phyloP scores from a whole-genome alignment of 2,888 invertebrate genomes.

The Lasius platythorax region DNA sequence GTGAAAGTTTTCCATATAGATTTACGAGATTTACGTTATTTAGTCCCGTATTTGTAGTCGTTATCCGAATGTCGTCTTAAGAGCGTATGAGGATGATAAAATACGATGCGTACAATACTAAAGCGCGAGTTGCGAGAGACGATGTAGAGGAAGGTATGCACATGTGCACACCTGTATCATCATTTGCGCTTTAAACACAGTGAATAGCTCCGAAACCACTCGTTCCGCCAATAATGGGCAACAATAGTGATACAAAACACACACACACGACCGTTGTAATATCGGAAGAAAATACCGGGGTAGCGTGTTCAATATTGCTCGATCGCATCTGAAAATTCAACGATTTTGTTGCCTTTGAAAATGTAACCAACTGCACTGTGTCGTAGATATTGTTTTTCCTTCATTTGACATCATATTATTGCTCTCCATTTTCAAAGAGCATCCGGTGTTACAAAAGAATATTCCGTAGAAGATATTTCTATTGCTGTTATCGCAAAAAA shows the following conservation, averaged over 20 bases:
- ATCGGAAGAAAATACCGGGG: slow-evolving; percentile 70
- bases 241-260: slow-evolving; percentile 11
- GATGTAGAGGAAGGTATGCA: background rate
- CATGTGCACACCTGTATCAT: slow-evolving; percentile 7
- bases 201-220: slow-evolving; percentile 16
- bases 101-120: slow-evolving; percentile 48
- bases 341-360: slow-evolving; percentile 48
- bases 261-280: slow-evolving; percentile 56
- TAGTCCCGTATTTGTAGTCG: background rate
- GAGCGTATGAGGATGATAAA: slow-evolving; percentile 56
- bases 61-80: background rate
- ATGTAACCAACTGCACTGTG: slow-evolving; percentile 30
- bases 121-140: slow-evolving; percentile 27
- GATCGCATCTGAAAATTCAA: slow-evolving; percentile 19
- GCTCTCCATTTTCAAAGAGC: background rate
- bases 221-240: slow-evolving; percentile 57
- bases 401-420: slow-evolving; percentile 21
- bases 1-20: background rate
- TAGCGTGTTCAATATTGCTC: slow-evolving; percentile 23
- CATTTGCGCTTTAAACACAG: slow-evolving; percentile 58
- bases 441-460: slow-evolving; percentile 3
- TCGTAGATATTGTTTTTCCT: slow-evolving; percentile 13
- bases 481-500: background rate
- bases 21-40: background rate
- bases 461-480: background rate